Conservation (phyloP, 1,140 invertebrate genomes). For the Cotesia glomerata region DNA sequence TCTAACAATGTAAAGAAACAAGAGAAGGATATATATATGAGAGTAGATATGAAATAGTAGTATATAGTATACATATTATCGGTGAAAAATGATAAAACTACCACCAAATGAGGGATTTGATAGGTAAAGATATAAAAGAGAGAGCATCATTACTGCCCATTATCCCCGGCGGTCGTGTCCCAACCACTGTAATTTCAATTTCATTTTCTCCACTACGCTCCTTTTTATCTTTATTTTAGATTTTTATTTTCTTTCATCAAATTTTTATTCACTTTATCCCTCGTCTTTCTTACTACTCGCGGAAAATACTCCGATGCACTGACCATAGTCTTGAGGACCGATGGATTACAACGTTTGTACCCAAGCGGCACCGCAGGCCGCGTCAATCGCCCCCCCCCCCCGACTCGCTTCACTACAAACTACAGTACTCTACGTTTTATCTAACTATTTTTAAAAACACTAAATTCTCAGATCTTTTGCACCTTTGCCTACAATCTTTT, state of each 20-base stretch:
- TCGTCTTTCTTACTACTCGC: constrained; percentile 27
- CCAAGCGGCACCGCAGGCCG: constrained; percentile 35
- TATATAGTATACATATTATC: neutral
- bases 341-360: constrained; percentile 46
- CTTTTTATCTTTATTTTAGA: no score
- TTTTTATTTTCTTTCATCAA: constrained; percentile 36
- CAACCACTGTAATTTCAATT: constrained; percentile 58
- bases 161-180: constrained; percentile 40
- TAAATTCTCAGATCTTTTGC: constrained; percentile 22
- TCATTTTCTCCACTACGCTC: constrained; percentile 47
- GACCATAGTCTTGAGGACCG: neutral
- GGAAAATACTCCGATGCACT: constrained; percentile 46
- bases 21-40: no score
- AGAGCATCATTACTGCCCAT: constrained; percentile 47
- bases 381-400: constrained; percentile 12
- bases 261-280: constrained; percentile 5
- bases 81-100: constrained; percentile 11
- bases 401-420: neutral
- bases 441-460: constrained; percentile 35
- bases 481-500: constrained; percentile 2
- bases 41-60: neutral
- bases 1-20: neutral
- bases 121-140: constrained; percentile 24
- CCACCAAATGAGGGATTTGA: constrained; percentile 3
- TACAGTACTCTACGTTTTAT: constrained; percentile 10